Evolutionary conservation across 2,888 invertebrate species (phyloP), one percentile per base, ranked within the genome.

Genomic region (Mimumesa dahlbomi): DNA sequence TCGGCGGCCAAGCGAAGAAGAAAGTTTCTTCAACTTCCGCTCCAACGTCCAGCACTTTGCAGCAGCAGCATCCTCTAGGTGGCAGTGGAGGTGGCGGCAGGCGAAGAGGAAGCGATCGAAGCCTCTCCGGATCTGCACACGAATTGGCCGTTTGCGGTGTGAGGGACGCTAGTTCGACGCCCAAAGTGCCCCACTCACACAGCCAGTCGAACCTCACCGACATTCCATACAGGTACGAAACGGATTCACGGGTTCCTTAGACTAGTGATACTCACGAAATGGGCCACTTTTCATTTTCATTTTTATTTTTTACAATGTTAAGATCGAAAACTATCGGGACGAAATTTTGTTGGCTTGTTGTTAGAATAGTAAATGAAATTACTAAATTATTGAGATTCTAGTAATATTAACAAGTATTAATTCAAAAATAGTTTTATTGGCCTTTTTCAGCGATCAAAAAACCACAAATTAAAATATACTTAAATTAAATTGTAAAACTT

Each of bases 131-230:
- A 69, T 95, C 95, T 6, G 95, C 95, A 29, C 95, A 96, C 90
- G 96, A 96, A 89, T 91, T 95, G 79, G 94, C 95, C 45, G 92
- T 95, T 34, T 94, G 94, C 83, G 94, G 94, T 49, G 93, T 94
- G 49, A 91, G 93, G 75, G 91, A 91, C 68, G 90, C 91, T 58
- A 74, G 86, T 21, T 91, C 89, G 79, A 91, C 88, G 87, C 79
- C 87, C 25, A 93, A 92, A 82, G 95, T 95, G 56, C 94, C 95
- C 54, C 97, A 97, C 89, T 96, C 96, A 18, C 96, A 96, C 90
- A 96, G 95, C 84, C 97, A 97, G 89, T 96, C 96, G 84, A 97
- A 97, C 91, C 93, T 97, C 75, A 94, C 95, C 86, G 96, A 96
- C 85, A 94, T 95, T 82, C 94, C 95, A 14, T 95, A 94, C 91